These are phyloP conservation scores for Notodromas monacha DNA, from an alignment of 2,888 invertebrate species.

Conservation along the genomic window DNA sequence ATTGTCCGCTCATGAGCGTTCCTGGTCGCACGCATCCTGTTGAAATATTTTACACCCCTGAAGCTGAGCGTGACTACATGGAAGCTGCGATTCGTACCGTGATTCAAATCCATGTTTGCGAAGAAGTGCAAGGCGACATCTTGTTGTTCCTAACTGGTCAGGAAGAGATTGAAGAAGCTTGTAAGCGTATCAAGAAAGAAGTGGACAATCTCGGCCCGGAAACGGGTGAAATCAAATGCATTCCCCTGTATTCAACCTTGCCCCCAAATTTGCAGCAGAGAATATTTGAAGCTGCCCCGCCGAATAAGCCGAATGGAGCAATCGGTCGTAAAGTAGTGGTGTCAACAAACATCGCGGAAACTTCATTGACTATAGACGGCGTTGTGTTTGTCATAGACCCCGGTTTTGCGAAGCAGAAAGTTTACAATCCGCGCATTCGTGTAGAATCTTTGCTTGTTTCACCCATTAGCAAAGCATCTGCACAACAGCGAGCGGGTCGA, in stretches of 20 bases:
- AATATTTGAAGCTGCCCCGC: conserved; percentile 87
- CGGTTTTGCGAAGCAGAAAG: conserved; percentile 95
- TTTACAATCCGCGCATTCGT: conserved; percentile 55
- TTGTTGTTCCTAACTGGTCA: conserved; percentile 54
- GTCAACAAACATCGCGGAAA: conserved; percentile 96
- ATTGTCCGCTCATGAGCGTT: conserved; percentile 91
- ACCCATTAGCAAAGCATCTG: conserved; percentile 92
- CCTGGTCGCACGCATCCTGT: conserved; percentile 85
- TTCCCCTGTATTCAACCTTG: conserved; percentile 86
- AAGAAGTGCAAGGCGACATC: conserved; percentile 65
- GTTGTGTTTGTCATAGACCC: conserved; percentile 99
- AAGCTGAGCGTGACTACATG: conserved; percentile 84
- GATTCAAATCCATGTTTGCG: conserved; percentile 83
- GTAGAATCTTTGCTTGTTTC: conserved; percentile 92
- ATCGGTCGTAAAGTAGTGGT: conserved; percentile 79
- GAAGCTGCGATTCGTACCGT: conserved; percentile 96
- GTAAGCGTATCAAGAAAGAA: conserved; percentile 81
- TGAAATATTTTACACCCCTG: conserved; percentile 94
- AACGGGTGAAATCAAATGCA: conserved; percentile 85
- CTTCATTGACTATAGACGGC: conserved; percentile 90
- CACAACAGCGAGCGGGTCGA: conserved; percentile 87
- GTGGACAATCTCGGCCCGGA: conserved; percentile 84
- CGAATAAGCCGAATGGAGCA: conserved; percentile 53
- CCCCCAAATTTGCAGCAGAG: conserved; percentile 86
- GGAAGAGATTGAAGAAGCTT: conserved; percentile 92